phyloP scores from a whole-genome alignment of 2,888 invertebrate genomes.

The Pomacea canaliculata region DNA sequence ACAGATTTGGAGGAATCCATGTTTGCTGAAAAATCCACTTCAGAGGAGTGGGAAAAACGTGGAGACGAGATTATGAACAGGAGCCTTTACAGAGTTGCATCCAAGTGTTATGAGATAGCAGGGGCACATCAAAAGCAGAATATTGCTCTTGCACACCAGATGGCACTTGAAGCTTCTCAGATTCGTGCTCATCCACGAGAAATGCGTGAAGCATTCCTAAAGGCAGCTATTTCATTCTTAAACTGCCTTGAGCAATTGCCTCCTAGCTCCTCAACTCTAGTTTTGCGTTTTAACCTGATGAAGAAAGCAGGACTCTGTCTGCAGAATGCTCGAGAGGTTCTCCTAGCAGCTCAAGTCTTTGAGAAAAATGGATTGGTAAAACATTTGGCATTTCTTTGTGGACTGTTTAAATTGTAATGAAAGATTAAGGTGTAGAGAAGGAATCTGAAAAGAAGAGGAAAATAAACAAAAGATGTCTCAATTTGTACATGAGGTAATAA shows the following conservation, averaged over 20 bases:
- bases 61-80: constrained; percentile 58
- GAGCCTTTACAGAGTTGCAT: constrained; percentile 55
- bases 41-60: constrained; percentile 51
- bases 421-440: too few relatives aligned
- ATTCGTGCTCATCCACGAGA: constrained; percentile 45
- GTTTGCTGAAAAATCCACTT: constrained; percentile 57
- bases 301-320: constrained; percentile 50
- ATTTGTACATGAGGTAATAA: too few relatives aligned
- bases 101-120: constrained; percentile 56
- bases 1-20: constrained; percentile 31
- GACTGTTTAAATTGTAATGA: too few relatives aligned
- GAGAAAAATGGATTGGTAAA: constrained; percentile 54
- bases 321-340: constrained; percentile 49
- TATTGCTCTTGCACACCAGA: constrained; percentile 52
- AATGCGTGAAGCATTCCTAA: constrained; percentile 53
- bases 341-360: constrained; percentile 47
- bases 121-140: constrained; percentile 44
- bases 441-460: too few relatives aligned
- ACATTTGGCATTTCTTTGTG: not conserved
- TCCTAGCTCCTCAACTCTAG: not conserved
- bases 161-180: constrained; percentile 49
- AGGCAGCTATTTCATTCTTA: constrained; percentile 50
- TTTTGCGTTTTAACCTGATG: constrained; percentile 29
- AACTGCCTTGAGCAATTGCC: constrained; percentile 40
- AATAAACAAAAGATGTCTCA: too few relatives aligned